These are phyloP conservation scores for Microctenopoma lineatum DNA, from an alignment of 2,797 vertebrate species.

Conservation along the genomic window DNA sequence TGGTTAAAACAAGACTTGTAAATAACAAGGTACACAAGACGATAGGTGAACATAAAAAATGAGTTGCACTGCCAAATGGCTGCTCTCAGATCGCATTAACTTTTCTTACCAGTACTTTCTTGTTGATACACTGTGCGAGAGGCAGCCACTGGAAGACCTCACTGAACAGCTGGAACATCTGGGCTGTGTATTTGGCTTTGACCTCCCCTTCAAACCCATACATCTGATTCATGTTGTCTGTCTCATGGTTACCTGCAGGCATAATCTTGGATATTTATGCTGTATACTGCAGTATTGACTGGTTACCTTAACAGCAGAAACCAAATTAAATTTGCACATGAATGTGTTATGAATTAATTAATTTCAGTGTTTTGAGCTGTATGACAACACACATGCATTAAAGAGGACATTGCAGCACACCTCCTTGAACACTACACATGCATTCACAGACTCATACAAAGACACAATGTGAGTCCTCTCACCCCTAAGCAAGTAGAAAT, in stretches of 20 bases:
- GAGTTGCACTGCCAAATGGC: too few species aligned
- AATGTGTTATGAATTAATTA: background rate
- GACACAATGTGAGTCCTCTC: conserved; percentile 23
- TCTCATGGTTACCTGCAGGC: conserved; percentile 92
- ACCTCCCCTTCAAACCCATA: conserved; percentile 97
- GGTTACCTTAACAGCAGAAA: background rate
- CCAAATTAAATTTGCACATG: background rate
- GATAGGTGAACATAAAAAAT: background rate
- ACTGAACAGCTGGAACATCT: conserved; percentile 99
- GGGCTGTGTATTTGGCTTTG: conserved; percentile 95
- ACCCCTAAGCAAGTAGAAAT: conserved; percentile 94
- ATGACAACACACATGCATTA: background rate
- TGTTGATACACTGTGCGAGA: conserved; percentile 93
- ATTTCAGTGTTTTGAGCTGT: conserved; percentile 5
- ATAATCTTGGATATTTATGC: background rate
- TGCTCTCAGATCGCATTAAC: background rate
- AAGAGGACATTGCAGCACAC: background rate
- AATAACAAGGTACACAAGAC: too few species aligned
- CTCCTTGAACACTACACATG: background rate
- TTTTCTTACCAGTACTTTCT: conserved; percentile 89
- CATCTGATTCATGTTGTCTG: conserved; percentile 99
- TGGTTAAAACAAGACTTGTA: too few species aligned
- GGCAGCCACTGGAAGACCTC: conserved; percentile 99
- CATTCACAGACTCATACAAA: background rate
- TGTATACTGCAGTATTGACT: background rate